Conservation (phyloP, 2,888 invertebrate genomes). For the Nomada flava region DNA sequence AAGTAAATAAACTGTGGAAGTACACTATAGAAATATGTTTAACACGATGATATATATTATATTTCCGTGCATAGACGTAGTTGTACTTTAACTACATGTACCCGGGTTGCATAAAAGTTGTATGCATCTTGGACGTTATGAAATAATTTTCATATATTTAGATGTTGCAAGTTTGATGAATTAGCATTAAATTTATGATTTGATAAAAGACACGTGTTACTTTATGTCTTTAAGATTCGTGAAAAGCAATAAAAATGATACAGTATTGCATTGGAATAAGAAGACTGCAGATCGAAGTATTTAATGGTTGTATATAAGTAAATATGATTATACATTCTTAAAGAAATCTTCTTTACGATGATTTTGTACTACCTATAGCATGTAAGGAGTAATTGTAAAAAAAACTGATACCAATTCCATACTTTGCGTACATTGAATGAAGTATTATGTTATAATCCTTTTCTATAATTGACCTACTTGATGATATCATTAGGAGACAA, state of each 20-base stretch:
- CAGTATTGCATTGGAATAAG: slow-evolving; percentile 79
- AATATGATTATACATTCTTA: slow-evolving; percentile 79
- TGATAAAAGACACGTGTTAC: not conserved
- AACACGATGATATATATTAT: slow-evolving; percentile 3
- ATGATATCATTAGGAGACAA: not conserved
- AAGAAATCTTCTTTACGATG: slow-evolving; percentile 72
- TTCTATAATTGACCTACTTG: slow-evolving; percentile 6
- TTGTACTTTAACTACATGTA: not conserved
- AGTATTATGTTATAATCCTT: slow-evolving; percentile 9
- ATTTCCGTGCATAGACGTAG: not conserved
- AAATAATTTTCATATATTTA: not conserved
- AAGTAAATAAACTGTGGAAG: slow-evolving; percentile 16
- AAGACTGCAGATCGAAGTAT: slow-evolving; percentile 80
- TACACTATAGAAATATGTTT: slow-evolving; percentile 1
- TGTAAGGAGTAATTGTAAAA: slow-evolving; percentile 49
- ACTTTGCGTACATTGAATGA: slow-evolving; percentile 19
- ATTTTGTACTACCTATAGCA: slow-evolving; percentile 60
- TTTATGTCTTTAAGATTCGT: slow-evolving; percentile 26
- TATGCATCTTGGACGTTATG: slow-evolving; percentile 2
- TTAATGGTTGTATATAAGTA: slow-evolving; percentile 81
- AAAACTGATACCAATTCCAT: slow-evolving; percentile 64
- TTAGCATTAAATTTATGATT: not conserved
- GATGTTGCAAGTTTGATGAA: not conserved
- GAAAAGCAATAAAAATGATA: slow-evolving; percentile 52
- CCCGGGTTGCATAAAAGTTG: not conserved